These are phyloP conservation scores for Dreissena rostriformis DNA, from an alignment of 1,140 invertebrate species.

Conservation along the genomic window DNA sequence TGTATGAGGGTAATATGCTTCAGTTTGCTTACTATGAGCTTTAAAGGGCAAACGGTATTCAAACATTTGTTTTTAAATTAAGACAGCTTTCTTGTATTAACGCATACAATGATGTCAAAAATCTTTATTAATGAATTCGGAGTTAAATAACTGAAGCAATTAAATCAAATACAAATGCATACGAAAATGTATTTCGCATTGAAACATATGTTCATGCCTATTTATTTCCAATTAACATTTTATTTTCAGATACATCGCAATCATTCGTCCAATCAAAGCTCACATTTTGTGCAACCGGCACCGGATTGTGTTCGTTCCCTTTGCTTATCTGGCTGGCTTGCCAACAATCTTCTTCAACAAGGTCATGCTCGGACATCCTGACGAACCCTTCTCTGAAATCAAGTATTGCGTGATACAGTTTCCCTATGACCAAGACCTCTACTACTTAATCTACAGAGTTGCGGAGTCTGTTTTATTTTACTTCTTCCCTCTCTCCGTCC, in stretches of 20 bases:
- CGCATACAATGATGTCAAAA: no score
- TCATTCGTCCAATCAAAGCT: constrained; percentile 80
- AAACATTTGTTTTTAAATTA: no score
- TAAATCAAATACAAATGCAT: no score
- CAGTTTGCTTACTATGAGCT: no score
- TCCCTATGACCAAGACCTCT: constrained; percentile 58
- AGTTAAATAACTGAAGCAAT: no score
- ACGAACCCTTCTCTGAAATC: constrained; percentile 51
- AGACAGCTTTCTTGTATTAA: no score
- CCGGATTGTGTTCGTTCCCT: constrained; percentile 68
- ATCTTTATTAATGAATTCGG: no score
- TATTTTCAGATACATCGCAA: constrained; percentile 80
- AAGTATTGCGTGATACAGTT: constrained; percentile 70
- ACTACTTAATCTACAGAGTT: constrained; percentile 75
- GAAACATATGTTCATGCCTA: no score
- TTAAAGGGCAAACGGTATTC: no score
- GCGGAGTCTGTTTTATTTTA: constrained; percentile 79
- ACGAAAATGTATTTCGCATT: no score
- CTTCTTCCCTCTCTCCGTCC: constrained; percentile 75
- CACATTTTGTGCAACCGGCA: constrained; percentile 79
- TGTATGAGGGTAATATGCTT: no score
- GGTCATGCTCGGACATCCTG: constrained; percentile 58
- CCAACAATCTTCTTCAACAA: constrained; percentile 78
- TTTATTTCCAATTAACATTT: no score
- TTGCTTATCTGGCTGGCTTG: constrained; percentile 72